Conservation (phyloP, 2,113 vertebrate species). For the Burhinus oedicnemus region DNA sequence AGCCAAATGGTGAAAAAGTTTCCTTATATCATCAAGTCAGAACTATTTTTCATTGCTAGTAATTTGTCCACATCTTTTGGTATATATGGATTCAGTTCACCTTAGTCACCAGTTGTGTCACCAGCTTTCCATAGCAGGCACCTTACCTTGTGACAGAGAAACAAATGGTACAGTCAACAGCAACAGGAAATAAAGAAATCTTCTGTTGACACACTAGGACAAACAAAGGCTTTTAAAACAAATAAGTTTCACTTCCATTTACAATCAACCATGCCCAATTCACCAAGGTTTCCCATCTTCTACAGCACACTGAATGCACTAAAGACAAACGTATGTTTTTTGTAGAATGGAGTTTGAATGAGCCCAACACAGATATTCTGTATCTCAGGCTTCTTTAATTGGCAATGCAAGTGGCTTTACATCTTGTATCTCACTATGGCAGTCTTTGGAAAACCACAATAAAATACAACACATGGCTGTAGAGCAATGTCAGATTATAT, state of each 20-base stretch:
- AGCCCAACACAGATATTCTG: neutral
- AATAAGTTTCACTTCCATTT: fast-evolving
- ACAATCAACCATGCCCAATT: neutral
- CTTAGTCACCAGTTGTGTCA: neutral
- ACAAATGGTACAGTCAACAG: neutral
- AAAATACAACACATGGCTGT: neutral
- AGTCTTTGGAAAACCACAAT: neutral
- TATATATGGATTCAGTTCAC: neutral
- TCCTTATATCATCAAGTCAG: neutral
- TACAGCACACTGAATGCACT: neutral
- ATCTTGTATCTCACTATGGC: neutral
- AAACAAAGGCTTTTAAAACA: neutral
- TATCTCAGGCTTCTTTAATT: neutral
- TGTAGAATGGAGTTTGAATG: neutral
- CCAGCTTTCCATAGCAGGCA: neutral
- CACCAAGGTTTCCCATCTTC: neutral
- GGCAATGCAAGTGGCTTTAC: neutral
- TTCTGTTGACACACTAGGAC: neutral
- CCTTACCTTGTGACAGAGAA: neutral
- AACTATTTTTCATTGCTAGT: neutral
- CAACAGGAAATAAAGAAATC: neutral
- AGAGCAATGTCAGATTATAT: too few species aligned
- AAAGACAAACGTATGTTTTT: neutral
- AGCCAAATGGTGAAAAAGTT: neutral
- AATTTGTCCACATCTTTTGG: neutral